A percentile compares a stretch with the other conserved stretches of the same genome.
Conservation (phyloP, 37 sponge, comb jelly and placozoan species). For the Chondrosia reniformis region DNA sequence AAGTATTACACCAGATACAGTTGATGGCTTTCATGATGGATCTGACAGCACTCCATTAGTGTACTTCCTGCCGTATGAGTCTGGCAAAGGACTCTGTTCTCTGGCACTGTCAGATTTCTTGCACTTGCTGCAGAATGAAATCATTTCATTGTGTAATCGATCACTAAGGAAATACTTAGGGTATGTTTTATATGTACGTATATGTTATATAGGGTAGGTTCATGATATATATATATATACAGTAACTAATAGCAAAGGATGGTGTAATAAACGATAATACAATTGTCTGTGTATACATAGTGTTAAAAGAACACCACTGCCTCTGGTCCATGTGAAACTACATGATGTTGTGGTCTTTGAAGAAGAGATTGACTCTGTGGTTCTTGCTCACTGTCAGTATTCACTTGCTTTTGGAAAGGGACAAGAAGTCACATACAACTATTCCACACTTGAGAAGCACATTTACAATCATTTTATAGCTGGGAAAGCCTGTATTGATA, state of each 20-base stretch:
- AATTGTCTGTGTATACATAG: background rate
- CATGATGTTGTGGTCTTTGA: constrained; percentile 63
- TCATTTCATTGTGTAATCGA: constrained; percentile 42
- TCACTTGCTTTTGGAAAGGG: constrained; percentile 57
- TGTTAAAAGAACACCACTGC: constrained; percentile 37
- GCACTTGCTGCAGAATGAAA: constrained; percentile 44
- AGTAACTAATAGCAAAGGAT: background rate
- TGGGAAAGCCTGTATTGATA: constrained; percentile 55
- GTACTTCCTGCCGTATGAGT: constrained; percentile 60
- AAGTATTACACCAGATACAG: too few species aligned
- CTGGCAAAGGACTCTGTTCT: constrained; percentile 49
- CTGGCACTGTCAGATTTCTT: constrained; percentile 60
- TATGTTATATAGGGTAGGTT: background rate
- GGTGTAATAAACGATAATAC: background rate
- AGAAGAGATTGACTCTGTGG: constrained; percentile 41
- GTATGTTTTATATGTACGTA: background rate
- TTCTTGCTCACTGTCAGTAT: constrained; percentile 71
- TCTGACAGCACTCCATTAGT: too few species aligned
- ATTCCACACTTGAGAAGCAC: constrained; percentile 62
- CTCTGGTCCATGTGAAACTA: constrained; percentile 36
- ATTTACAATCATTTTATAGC: constrained; percentile 58
- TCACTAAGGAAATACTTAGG: background rate
- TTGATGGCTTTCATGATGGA: too few species aligned
- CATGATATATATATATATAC: background rate
- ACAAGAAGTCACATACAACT: constrained; percentile 51